Conservation (phyloP, 2,797 vertebrate genomes). For the Gephyroberyx darwinii region DNA sequence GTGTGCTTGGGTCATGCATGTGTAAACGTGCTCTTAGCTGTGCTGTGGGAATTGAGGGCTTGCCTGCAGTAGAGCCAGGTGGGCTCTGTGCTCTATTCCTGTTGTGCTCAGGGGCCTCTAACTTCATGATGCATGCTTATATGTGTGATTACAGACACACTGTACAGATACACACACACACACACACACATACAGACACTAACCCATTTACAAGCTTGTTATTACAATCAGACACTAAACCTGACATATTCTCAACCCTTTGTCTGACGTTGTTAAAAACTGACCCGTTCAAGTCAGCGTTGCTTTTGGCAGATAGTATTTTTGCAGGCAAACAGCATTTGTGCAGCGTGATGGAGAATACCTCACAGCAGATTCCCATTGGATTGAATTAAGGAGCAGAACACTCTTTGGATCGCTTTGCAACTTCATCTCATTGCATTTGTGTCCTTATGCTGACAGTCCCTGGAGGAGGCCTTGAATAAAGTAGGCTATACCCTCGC, state of each 20-base stretch:
- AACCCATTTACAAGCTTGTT: background rate
- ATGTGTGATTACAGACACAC: background rate
- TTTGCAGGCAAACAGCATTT: constrained; percentile 30
- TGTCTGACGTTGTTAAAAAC: constrained; percentile 1
- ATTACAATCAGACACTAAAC: constrained; percentile 29
- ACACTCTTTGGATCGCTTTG: constrained; percentile 23
- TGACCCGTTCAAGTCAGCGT: constrained; percentile 13
- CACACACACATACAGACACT: background rate
- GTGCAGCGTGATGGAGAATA: constrained; percentile 38
- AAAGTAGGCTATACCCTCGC: background rate
- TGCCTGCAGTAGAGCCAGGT: too few species aligned
- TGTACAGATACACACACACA: too few species aligned
- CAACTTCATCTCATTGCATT: constrained; percentile 44
- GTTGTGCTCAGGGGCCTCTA: constrained; percentile 6
- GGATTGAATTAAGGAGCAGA: constrained; percentile 23
- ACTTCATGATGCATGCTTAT: constrained; percentile 13
- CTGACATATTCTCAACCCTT: constrained; percentile 9
- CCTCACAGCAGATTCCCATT: constrained; percentile 38
- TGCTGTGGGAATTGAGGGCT: too few species aligned
- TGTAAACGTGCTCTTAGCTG: background rate
- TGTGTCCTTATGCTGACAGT: constrained; percentile 31
- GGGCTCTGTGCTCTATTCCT: constrained; percentile 27
- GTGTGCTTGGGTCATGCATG: background rate
- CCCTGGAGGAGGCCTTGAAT: constrained; percentile 42
- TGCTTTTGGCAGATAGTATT: constrained; percentile 40